Evolutionary conservation across 1,140 invertebrate species (phyloP).

Genomic region (Belonocnema kinseyi): DNA sequence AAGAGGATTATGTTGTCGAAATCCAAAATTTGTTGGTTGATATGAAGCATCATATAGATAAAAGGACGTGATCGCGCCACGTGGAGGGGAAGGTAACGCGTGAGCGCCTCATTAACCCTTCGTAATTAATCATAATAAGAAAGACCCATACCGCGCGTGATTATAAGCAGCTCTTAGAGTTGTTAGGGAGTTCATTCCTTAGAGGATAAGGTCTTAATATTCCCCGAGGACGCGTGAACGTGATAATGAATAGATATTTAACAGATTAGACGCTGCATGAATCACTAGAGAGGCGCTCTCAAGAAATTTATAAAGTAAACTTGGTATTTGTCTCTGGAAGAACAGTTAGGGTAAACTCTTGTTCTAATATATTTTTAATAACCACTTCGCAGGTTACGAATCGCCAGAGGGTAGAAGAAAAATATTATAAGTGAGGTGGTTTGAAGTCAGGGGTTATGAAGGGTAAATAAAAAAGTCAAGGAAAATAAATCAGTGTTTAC

Average conservation of each 20-base stretch:
- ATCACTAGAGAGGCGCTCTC: too few relatives aligned
- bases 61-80: not conserved
- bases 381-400: not conserved
- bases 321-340: too few relatives aligned
- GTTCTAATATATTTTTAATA: not conserved
- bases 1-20: not conserved
- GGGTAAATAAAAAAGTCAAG: too few relatives aligned
- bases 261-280: not conserved
- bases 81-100: not conserved
- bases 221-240: not conserved
- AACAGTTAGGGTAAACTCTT: too few relatives aligned
- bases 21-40: not conserved
- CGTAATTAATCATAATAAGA: conserved; percentile 21
- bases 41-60: not conserved
- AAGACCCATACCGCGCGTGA: conserved; percentile 1
- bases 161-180: not conserved
- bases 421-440: not conserved
- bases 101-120: conserved; percentile 5
- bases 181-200: not conserved
- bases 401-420: not conserved
- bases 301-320: too few relatives aligned
- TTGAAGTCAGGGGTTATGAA: too few relatives aligned
- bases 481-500: too few relatives aligned
- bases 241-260: not conserved
- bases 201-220: not conserved